phyloP scores from a whole-genome alignment of 2,888 invertebrate genomes.

The Drosophila greeni region DNA sequence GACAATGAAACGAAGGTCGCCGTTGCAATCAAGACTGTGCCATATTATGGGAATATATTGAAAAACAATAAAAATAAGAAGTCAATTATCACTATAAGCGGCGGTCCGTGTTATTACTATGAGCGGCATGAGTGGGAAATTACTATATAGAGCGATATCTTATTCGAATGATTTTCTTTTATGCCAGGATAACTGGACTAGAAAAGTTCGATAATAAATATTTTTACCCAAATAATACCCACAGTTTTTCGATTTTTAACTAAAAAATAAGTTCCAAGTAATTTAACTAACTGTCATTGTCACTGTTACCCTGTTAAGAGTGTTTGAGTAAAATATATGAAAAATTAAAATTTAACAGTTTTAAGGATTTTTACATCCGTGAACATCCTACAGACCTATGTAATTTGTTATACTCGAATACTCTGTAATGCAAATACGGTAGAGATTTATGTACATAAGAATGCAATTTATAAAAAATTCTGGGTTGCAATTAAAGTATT shows the following conservation, averaged over 20 bases:
- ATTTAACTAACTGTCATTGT: no score
- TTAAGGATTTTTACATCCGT: no score
- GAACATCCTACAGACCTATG: no score
- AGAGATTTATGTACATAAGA: no score
- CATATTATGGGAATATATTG: background rate
- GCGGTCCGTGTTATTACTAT: background rate
- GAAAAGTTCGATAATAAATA: background rate
- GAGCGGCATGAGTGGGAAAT: no score
- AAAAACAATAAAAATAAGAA: background rate
- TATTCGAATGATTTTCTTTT: no score
- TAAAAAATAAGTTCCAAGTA: background rate
- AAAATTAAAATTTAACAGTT: no score
- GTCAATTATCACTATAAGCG: background rate
- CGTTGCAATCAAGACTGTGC: constrained; percentile 12
- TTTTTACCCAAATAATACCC: background rate
- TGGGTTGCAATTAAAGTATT: constrained; percentile 21
- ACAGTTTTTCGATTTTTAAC: background rate
- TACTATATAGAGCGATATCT: no score
- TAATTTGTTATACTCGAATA: no score
- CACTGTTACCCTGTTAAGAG: no score
- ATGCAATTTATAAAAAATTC: background rate
- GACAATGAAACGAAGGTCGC: constrained; percentile 29
- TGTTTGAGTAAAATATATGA: no score
- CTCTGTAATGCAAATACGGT: no score
- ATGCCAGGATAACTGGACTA: background rate